Evolutionary conservation across 2,888 invertebrate genomes (phyloP).

Genomic region (Gymnosoma rotundatum): DNA sequence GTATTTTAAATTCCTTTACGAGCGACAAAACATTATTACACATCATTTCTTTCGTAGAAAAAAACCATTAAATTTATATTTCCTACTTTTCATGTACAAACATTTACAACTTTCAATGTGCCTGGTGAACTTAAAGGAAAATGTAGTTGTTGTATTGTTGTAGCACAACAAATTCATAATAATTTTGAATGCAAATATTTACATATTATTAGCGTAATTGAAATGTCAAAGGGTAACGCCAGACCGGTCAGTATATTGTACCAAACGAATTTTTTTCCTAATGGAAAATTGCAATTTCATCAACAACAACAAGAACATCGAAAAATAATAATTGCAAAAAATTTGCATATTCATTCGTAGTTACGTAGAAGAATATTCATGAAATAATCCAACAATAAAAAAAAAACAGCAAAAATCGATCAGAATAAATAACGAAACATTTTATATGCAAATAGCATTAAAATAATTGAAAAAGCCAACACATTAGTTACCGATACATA

Average conservation of each 20-base stretch:
- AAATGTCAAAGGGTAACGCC: conserved; percentile 50
- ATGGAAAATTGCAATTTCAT: conserved; percentile 25
- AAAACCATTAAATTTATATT: too few species aligned
- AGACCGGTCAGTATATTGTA: conserved; percentile 16
- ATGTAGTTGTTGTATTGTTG: neutral
- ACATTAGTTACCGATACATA: conserved; percentile 33
- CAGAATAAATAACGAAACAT: conserved; percentile 50
- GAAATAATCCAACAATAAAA: neutral
- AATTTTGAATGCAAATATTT: conserved; percentile 45
- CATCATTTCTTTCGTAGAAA: too few species aligned
- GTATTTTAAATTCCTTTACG: too few species aligned
- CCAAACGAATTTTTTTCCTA: conserved; percentile 30
- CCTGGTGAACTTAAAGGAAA: neutral
- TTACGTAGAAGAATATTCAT: neutral
- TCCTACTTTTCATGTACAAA: neutral
- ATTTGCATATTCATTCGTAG: conserved; percentile 48
- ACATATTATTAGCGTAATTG: conserved; percentile 51
- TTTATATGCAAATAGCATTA: conserved; percentile 70
- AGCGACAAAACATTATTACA: too few species aligned
- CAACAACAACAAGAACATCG: neutral
- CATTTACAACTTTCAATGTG: neutral
- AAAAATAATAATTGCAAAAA: conserved; percentile 30
- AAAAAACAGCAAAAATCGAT: conserved; percentile 31
- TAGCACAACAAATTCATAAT: conserved; percentile 2
- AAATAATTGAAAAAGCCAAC: conserved; percentile 68